Base-by-base conservation (phyloP, 2,797 vertebrate species). In the Chelon labrosus region DNA sequence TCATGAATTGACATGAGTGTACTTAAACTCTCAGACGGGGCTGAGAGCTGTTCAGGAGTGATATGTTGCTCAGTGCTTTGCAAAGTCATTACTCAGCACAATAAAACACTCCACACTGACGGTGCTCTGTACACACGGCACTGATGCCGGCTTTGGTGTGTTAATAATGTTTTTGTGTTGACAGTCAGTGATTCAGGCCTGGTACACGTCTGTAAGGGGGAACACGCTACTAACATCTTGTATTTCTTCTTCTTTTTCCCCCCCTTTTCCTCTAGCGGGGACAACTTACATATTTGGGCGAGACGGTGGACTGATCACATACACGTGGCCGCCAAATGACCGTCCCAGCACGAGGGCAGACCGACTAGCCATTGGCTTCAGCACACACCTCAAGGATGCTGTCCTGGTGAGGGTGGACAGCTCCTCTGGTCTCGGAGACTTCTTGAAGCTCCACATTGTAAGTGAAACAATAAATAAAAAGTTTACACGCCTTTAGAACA, bases 281-380 rank as follows among this genome's bases (percentile, higher is more conserved):
- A 98, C 97, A 77, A 98, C 97, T 0, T 99, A 98, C 91, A 98
- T 99, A 93, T 99, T 99, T 91, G 98, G 97, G 86, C 96, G 97
- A 92, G 97, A 97, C 70, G 97, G 98, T 89, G 98, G 98, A 94
- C 95, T 97, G 42, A 97, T 99, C 92, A 98, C 96, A 0, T 99
- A 99, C 94, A 99, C 96, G 0, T 99, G 98, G 98, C 98, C 98
- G 55, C 97, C 97, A 11, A 98, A 99, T 25, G 98, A 99, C 89
- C 95, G 98, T 70, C 98, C 98, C 55, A 99, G 98, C 92, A 99
- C 98, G 1, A 94, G 98, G 47, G 98, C 97, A 0, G 98, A 99
- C 94, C 95, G 98, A 81, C 95, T 99, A 89, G 98, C 98, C 38
- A 96, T 99, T 83, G 98, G 98, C 55, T 99, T 99, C 95, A 98